These are phyloP conservation scores for Vollenhovia emeryi DNA, from an alignment of 1,140 invertebrate species.

Conservation along the genomic window DNA sequence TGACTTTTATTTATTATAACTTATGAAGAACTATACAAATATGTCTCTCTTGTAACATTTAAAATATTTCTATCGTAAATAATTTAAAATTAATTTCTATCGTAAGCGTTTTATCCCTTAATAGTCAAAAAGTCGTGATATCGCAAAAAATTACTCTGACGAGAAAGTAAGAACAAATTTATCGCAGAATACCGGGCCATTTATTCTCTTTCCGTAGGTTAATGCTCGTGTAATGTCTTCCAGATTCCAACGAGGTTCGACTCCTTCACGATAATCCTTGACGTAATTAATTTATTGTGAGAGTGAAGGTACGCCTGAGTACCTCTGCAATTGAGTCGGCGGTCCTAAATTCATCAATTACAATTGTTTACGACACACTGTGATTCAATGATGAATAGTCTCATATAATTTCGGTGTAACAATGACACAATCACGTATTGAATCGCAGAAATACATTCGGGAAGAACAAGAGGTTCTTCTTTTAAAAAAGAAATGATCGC, in stretches of 20 bases:
- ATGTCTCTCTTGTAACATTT: neutral
- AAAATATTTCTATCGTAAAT: neutral
- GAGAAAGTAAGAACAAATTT: constrained; percentile 11
- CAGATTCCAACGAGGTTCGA: constrained; percentile 27
- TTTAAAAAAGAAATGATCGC: neutral
- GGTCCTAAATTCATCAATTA: constrained; percentile 20
- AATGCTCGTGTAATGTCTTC: constrained; percentile 25
- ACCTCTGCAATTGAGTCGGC: neutral
- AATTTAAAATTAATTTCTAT: constrained; percentile 13
- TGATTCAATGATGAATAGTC: constrained; percentile 9
- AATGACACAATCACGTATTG: neutral
- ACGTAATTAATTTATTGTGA: constrained; percentile 55
- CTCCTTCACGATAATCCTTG: constrained; percentile 44
- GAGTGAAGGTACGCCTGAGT: neutral
- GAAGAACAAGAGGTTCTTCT: neutral
- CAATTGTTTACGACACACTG: neutral
- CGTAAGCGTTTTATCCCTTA: neutral
- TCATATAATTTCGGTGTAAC: neutral
- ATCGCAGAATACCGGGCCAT: neutral
- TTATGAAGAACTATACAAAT: too few species aligned
- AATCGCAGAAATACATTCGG: neutral
- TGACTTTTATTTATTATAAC: too few species aligned
- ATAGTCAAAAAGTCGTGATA: neutral
- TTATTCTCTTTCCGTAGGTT: constrained; percentile 17
- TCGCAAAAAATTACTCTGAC: constrained; percentile 1